Evolutionary conservation across 1,140 invertebrate genomes (phyloP).

Genomic region (Dinoponera quadriceps): DNA sequence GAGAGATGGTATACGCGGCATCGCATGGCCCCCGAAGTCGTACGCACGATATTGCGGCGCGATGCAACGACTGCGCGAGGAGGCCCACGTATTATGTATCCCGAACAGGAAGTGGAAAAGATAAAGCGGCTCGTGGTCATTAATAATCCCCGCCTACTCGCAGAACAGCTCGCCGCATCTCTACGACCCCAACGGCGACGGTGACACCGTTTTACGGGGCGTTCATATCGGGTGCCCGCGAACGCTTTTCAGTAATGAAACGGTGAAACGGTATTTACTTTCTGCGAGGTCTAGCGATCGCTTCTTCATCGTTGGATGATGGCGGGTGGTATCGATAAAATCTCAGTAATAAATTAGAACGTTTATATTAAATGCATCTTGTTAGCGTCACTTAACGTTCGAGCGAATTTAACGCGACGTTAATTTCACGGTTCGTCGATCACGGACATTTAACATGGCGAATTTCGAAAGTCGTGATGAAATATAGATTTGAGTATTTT

Average conservation of each 20-base stretch:
- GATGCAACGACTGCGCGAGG: slow-evolving; percentile 62
- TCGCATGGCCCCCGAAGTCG: slow-evolving; percentile 14
- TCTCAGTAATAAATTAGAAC: too few species aligned
- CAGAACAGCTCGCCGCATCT: slow-evolving; percentile 39
- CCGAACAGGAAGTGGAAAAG: slow-evolving; percentile 74
- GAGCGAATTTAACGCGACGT: too few species aligned
- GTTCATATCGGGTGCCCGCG: slow-evolving; percentile 9
- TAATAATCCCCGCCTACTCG: slow-evolving; percentile 67
- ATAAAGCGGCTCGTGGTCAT: slow-evolving; percentile 69
- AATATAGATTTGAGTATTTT: background rate
- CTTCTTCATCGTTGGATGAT: background rate
- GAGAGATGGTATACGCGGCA: slow-evolving; percentile 13
- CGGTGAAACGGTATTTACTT: background rate
- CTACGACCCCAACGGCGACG: slow-evolving; percentile 39
- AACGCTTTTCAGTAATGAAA: slow-evolving; percentile 1
- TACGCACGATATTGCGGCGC: slow-evolving; percentile 52
- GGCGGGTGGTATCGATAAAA: too few species aligned
- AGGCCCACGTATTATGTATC: slow-evolving; percentile 74
- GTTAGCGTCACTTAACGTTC: too few species aligned
- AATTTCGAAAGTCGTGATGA: background rate
- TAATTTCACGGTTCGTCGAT: too few species aligned
- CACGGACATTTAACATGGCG: background rate
- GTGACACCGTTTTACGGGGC: slow-evolving; percentile 53
- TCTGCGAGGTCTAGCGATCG: background rate
- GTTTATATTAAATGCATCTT: too few species aligned